Conservation (phyloP, 2,113 vertebrate species). For the Antechinus stuartii region DNA sequence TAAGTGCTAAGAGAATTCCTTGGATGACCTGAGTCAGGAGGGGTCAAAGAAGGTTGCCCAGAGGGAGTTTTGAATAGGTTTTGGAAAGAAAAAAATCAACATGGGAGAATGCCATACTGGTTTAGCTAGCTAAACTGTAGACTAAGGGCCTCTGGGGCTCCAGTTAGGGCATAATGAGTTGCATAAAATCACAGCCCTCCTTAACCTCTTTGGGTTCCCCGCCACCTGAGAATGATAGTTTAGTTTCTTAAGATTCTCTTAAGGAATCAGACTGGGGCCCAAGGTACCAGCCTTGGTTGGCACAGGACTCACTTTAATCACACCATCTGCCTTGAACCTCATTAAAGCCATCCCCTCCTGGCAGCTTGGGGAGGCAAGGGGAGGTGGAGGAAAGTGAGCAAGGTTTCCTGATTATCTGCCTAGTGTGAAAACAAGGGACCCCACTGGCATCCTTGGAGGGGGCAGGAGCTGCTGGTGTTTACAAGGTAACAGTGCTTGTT, state of each 20-base stretch:
- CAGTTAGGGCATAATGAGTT: background rate
- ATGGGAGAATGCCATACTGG: background rate
- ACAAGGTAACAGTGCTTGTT: background rate
- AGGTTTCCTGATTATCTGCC: background rate
- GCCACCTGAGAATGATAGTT: background rate
- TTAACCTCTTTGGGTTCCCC: background rate
- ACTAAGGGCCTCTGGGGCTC: background rate
- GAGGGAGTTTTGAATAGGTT: background rate
- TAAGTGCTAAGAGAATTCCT: background rate
- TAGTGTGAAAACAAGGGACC: background rate
- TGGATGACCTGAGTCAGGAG: background rate
- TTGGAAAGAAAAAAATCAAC: background rate
- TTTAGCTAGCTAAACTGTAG: background rate
- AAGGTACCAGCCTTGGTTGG: background rate
- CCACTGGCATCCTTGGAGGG: background rate
- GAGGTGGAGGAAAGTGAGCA: background rate
- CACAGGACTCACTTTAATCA: background rate
- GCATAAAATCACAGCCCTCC: background rate
- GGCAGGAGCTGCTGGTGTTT: background rate
- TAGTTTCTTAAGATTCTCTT: background rate
- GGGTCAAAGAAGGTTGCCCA: background rate
- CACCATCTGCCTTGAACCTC: constrained; percentile 36
- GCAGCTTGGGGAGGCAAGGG: constrained; percentile 10
- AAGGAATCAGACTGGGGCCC: background rate
- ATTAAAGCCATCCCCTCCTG: constrained; percentile 58